Evolutionary conservation across 2,113 vertebrate genomes (phyloP).

Genomic region (Oncorhynchus clarkii): DNA sequence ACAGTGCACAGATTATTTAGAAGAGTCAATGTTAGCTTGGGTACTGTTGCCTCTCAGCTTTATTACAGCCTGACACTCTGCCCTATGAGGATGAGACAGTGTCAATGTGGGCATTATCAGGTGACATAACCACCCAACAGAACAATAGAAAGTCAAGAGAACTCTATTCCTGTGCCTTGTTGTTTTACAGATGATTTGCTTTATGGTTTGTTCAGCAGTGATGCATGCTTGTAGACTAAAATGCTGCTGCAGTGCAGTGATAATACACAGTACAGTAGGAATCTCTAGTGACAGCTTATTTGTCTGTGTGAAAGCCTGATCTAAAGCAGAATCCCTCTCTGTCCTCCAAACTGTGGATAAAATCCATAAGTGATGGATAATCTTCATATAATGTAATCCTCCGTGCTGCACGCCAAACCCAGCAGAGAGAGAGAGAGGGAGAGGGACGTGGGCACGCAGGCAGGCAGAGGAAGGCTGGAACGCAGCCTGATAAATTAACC

Average conservation of each 20-base stretch:
- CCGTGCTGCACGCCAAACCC: not conserved
- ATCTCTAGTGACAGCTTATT: not conserved
- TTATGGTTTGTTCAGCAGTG: too few species aligned
- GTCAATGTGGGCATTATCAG: constrained; percentile 17
- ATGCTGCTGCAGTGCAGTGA: too few species aligned
- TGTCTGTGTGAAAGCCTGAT: not conserved
- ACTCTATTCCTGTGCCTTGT: too few species aligned
- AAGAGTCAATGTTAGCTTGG: constrained; percentile 33
- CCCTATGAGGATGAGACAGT: constrained; percentile 13
- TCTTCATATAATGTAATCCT: constrained; percentile 4
- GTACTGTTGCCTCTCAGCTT: constrained; percentile 42
- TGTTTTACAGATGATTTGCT: too few species aligned
- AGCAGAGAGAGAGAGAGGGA: not conserved
- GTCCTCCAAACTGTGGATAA: constrained; percentile 13
- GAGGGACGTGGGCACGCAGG: not conserved
- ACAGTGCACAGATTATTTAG: constrained; percentile 26
- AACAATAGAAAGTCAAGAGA: not conserved
- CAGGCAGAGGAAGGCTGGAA: constrained; percentile 7
- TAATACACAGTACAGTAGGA: too few species aligned
- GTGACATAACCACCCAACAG: constrained; percentile 8
- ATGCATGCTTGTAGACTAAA: too few species aligned
- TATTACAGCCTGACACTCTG: constrained; percentile 41
- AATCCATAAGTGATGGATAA: constrained; percentile 29
- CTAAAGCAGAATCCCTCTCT: not conserved
- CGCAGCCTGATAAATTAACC: constrained; percentile 70